A percentile compares a stretch with the other conserved stretches of the same genome.
These are phyloP conservation scores for Natrix natrix DNA, from an alignment of 2,797 vertebrate genomes.

Conservation along the genomic window DNA sequence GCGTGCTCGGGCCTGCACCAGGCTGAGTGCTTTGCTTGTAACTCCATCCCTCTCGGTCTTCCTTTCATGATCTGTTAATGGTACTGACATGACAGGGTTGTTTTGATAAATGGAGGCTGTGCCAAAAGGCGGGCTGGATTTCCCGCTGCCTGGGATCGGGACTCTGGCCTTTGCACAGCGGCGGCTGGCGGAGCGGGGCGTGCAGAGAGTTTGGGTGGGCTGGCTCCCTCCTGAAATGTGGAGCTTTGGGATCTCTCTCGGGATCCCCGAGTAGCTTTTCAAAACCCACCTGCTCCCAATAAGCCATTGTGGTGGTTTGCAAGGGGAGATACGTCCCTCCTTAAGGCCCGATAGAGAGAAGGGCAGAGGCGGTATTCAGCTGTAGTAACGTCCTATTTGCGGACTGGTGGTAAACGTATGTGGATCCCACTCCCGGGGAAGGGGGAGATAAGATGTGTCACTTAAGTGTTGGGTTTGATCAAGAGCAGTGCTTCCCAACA, in stretches of 20 bases:
- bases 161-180: not conserved
- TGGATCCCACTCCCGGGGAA: too few relatives aligned
- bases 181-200: not conserved
- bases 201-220: not conserved
- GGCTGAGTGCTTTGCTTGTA: constrained; percentile 86
- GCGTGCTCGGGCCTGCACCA: constrained; percentile 88
- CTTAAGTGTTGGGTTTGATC: not conserved
- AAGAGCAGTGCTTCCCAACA: not conserved
- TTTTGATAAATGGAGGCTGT: constrained; percentile 91
- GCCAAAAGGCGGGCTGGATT: constrained; percentile 90
- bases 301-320: not conserved
- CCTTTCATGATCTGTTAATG: constrained; percentile 98
- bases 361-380: too few relatives aligned
- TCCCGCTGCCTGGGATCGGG: constrained; percentile 33
- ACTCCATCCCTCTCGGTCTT: constrained; percentile 92
- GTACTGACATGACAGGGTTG: constrained; percentile 92
- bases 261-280: not conserved
- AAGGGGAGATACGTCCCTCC: not conserved
- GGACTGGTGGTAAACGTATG: too few relatives aligned
- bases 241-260: not conserved
- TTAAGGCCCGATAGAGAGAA: not conserved
- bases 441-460: not conserved
- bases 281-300: not conserved
- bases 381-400: too few relatives aligned
- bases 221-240: not conserved